Evolutionary conservation across 2,113 vertebrate species (phyloP).

Genomic region (Hylia prasina): DNA sequence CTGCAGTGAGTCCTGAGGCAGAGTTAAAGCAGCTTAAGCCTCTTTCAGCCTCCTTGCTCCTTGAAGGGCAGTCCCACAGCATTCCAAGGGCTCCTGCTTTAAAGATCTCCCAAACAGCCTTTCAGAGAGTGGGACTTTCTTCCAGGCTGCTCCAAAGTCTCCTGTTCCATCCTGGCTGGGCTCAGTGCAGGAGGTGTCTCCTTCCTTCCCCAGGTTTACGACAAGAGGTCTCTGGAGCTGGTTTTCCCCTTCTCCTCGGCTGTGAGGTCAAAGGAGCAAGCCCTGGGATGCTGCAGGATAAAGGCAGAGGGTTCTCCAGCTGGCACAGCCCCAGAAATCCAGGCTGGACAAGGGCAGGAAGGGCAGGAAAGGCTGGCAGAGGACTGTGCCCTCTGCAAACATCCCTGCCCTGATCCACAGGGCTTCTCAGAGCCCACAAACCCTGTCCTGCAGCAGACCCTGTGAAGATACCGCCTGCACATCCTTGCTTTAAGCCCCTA

Average conservation of each 20-base stretch:
- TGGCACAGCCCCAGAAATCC: neutral
- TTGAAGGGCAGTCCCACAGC: neutral
- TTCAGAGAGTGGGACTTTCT: neutral
- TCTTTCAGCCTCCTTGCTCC: neutral
- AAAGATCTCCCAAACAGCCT: neutral
- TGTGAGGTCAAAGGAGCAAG: neutral
- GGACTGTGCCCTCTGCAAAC: neutral
- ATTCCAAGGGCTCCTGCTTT: neutral
- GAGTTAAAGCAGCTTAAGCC: neutral
- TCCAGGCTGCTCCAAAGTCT: neutral
- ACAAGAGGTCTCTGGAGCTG: neutral
- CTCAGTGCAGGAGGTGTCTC: neutral
- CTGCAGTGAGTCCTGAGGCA: neutral
- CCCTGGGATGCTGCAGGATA: neutral
- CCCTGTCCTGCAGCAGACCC: neutral
- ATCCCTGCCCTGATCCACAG: neutral
- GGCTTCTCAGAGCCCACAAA: neutral
- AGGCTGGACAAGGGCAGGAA: neutral
- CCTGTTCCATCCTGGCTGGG: rapidly evolving
- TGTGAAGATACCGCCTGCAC: slow-evolving; percentile 25
- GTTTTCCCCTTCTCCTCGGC: rapidly evolving
- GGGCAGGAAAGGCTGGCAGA: neutral
- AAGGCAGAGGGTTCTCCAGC: neutral
- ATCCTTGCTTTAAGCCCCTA: slow-evolving; percentile 37
- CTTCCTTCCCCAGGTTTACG: neutral